Evolutionary conservation across 2,888 invertebrate species (phyloP), one percentile per base, ranked within the genome.

Genomic region (Agrotis exclamationis): DNA sequence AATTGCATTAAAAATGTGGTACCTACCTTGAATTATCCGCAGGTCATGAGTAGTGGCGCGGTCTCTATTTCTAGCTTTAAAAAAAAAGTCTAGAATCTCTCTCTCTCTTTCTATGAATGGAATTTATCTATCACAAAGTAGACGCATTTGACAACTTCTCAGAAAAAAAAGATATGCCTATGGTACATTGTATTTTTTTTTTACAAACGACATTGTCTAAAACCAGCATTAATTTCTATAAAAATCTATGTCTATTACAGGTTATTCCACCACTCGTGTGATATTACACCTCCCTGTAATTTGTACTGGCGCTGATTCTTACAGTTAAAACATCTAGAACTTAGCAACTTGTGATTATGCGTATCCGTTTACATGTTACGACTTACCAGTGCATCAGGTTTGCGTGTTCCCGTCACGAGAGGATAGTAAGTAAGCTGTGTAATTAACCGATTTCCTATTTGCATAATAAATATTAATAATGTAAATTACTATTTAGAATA

Each of bases 311-410:
- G 51, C 39, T 28, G 58, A 47, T 75, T 68, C 68, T 47, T 53
- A 59, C 24, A 44, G 1, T 59, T 28, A 33, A 68, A 50, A 79
- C 33, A 60, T 54, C 24, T 39, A 66, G 47, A 63, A 51, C 33
- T 45, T 20, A 44, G 1, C 47, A 48, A 39, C 39, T 39, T 48
- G 53, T 60, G 53, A 76, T 79, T 76, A 79, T 13, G 22, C 14
- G 47, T 63, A 79, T 79, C 67, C 59, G 74, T 63, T 79, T 44
- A 59, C 59, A 47, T 51, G 51, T 62, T 63, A 33, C 20, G 18
- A n/a, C n/a, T n/a, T n/a, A n/a, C n/a, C n/a, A 66, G 76, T 39
- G 20, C 3, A 75, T 51, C 44, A 24, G 65, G 65, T 45, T 45
- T 22, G 18, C 48, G 16, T 48, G 44, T 48, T 56, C 56, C 16